Base-by-base conservation (phyloP, 2,797 vertebrate genomes). In the Myotis pilosus region DNA sequence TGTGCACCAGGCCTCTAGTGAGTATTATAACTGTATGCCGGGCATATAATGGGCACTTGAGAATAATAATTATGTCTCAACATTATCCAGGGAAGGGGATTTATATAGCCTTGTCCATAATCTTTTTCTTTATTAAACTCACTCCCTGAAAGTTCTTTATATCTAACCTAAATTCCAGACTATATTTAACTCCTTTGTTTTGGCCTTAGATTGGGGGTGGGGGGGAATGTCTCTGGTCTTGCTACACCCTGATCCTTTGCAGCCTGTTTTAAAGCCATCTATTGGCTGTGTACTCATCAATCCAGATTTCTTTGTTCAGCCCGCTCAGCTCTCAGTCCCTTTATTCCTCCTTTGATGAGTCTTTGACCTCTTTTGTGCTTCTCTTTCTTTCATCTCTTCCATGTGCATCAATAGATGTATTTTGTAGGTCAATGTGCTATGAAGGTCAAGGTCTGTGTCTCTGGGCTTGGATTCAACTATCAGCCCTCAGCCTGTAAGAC, bases 361-460 rank as follows among this genome's bases (percentile, higher is more conserved):
- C 28, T 25, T 25, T 53, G 66, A n/a, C 57, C 57, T n/a, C 64
- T 88, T 71, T 33, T 28, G 78, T 25, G 25, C 23, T 60, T 53
- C 41, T 64, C 60, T 80, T 72, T 57, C 66, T 74, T 38, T 64
- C 6, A 0, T 44, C n/a, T 62, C 81, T 83, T 74, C 36, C 23
- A 5, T 80, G 28, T 51, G 17, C 22, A 51, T 79, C 33, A 55
- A n/a, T 44, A n/a, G 89, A 64, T 30, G 44, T 66, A n/a, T 66
- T 87, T 71, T 57, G 57, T 80, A 72, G 78, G 72, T 84, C 78
- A 81, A 1, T 38, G 25, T 33, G 16, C 69, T 84, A 33, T 16
- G 49, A 80, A 84, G 57, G 89, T 84, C 83, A 85, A 95, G 53
- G 72, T n/a, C 33, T 80, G 13, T 51, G 57, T 82, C 62, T 33